A percentile compares a stretch with the other conserved stretches of the same genome.
Evolutionary conservation across 2,113 vertebrate genomes (phyloP).

Genomic region (Oncorhynchus clarkii): DNA sequence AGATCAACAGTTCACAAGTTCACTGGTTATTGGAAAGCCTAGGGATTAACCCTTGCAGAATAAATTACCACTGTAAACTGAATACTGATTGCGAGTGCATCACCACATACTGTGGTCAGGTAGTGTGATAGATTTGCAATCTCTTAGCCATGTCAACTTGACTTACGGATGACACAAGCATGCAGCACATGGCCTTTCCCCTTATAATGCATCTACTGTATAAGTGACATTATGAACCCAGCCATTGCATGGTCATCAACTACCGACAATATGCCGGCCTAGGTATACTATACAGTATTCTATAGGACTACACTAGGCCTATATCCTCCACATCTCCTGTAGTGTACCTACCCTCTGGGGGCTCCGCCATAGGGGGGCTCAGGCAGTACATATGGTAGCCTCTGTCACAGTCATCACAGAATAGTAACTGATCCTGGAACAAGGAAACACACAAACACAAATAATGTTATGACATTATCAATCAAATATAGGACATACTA

Average conservation of each 20-base stretch:
- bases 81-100: too few relatives aligned
- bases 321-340: too few relatives aligned
- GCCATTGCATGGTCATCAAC: too few relatives aligned
- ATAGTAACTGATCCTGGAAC: slow-evolving; percentile 88
- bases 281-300: too few relatives aligned
- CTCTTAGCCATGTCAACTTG: too few relatives aligned
- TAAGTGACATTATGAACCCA: too few relatives aligned
- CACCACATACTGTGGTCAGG: too few relatives aligned
- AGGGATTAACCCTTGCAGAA: background rate
- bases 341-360: slow-evolving; percentile 83
- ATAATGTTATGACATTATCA: background rate
- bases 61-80: too few relatives aligned
- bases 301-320: too few relatives aligned
- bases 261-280: too few relatives aligned
- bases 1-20: slow-evolving; percentile 38
- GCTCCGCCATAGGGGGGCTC: slow-evolving; percentile 93
- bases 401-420: slow-evolving; percentile 91
- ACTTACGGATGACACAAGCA: background rate
- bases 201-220: too few relatives aligned
- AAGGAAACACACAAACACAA: background rate
- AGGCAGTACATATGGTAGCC: slow-evolving; percentile 96
- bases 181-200: background rate
- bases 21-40: background rate
- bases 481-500: background rate
- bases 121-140: too few relatives aligned